Percentiles rank a stretch among this genome's conserved stretches.
Conservation (phyloP, 2,888 invertebrate species). For the Macaria notata region DNA sequence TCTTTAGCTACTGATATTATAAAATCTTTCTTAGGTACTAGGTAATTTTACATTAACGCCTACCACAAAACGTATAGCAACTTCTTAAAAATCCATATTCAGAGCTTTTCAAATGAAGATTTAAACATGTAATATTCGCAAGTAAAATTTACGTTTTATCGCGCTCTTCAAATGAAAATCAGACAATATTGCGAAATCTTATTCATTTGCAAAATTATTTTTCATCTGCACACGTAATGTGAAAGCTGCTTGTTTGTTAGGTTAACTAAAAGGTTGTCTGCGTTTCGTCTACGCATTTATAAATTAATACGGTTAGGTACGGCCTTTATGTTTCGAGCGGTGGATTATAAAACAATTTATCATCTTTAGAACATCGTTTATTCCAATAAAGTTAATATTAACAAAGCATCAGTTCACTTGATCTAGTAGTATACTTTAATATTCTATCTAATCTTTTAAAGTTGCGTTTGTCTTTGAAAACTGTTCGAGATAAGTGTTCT, state of each 20-base stretch:
- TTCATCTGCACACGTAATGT: constrained; percentile 5
- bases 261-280: constrained; percentile 13
- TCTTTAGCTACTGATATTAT: too few relatives aligned
- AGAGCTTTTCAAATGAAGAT: too few relatives aligned
- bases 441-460: constrained; percentile 1
- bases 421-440: background rate
- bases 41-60: too few relatives aligned
- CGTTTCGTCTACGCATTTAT: background rate
- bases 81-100: too few relatives aligned
- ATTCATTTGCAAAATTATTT: constrained; percentile 20
- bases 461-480: background rate
- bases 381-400: constrained; percentile 8
- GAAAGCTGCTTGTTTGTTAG: constrained; percentile 20
- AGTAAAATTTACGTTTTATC: too few relatives aligned
- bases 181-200: constrained; percentile 5
- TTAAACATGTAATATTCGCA: background rate
- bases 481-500: background rate
- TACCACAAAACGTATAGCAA: too few relatives aligned
- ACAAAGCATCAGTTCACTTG: constrained; percentile 3
- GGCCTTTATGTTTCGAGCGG: constrained; percentile 1
- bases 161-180: too few relatives aligned
- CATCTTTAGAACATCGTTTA: constrained; percentile 5
- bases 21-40: too few relatives aligned
- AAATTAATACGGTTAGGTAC: background rate
- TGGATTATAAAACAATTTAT: constrained; percentile 2